Percentiles rank a stretch among this genome's conserved stretches.
Evolutionary conservation across 2,888 invertebrate genomes (phyloP).

Genomic region (Rhopalosiphum nymphaeae): DNA sequence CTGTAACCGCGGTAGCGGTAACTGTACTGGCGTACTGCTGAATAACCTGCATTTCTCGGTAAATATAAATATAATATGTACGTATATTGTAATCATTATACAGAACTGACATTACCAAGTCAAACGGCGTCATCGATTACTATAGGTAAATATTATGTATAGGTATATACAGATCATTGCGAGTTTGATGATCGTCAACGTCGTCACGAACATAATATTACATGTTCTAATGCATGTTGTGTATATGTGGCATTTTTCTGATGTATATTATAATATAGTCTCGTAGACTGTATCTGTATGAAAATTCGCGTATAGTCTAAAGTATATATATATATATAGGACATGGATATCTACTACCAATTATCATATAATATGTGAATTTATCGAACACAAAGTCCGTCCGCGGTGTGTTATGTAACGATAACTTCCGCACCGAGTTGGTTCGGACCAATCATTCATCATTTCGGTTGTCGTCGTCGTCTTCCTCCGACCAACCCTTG

Average conservation of each 20-base stretch:
- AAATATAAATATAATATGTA: neutral
- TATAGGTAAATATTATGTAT: too few species aligned
- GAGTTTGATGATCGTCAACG: neutral
- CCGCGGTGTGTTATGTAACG: neutral
- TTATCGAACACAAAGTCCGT: neutral
- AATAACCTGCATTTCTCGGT: neutral
- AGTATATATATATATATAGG: too few species aligned
- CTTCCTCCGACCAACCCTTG: too few species aligned
- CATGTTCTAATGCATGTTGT: neutral
- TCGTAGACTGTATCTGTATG: neutral
- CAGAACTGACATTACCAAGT: neutral
- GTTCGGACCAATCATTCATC: neutral
- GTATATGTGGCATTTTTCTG: neutral
- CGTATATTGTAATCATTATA: too few species aligned
- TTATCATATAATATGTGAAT: neutral
- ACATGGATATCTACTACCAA: neutral
- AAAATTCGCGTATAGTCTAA: neutral
- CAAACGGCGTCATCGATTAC: neutral
- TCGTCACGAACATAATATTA: neutral
- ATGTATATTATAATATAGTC: neutral
- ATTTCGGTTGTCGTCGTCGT: neutral
- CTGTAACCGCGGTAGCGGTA: neutral
- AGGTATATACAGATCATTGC: neutral
- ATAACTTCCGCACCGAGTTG: neutral
- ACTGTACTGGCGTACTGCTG: neutral